phyloP scores from a whole-genome alignment of 2,113 vertebrate species.

The Reinhardtius hippoglossoides region DNA sequence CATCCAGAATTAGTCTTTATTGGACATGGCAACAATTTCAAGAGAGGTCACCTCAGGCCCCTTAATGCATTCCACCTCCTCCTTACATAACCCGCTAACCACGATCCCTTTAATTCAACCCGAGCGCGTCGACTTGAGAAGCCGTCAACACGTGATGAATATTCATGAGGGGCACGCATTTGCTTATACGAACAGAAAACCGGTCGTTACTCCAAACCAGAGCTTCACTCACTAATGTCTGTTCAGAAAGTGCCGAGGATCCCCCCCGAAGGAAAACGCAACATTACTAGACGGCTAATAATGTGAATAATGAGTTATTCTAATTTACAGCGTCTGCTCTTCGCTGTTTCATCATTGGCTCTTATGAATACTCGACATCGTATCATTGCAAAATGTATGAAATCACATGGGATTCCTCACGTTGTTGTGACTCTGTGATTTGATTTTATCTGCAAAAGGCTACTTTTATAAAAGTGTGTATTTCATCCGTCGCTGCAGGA shows the following conservation, averaged over 20 bases:
- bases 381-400: not conserved
- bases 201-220: conserved; percentile 31
- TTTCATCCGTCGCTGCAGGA: conserved; percentile 82
- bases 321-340: conserved; percentile 31
- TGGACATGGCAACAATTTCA: not conserved
- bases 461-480: not conserved
- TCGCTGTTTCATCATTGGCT: conserved; percentile 32
- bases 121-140: conserved; percentile 12
- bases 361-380: conserved; percentile 19
- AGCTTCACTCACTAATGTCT: conserved; percentile 20
- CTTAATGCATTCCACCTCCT: not conserved
- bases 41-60: not conserved
- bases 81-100: conserved; percentile 47
- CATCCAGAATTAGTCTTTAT: too few relatives aligned
- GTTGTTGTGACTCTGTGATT: not conserved
- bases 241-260: not conserved
- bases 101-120: conserved; percentile 23
- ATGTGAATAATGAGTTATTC: conserved; percentile 51
- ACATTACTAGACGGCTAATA: conserved; percentile 40
- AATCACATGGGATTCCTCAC: not conserved
- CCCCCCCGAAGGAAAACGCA: conserved; percentile 17
- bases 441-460: not conserved
- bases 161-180: conserved; percentile 64
- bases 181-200: conserved; percentile 67
- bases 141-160: conserved; percentile 58